phyloP scores from a whole-genome alignment of 2,113 vertebrate genomes.

The Delphinapterus leucas region DNA sequence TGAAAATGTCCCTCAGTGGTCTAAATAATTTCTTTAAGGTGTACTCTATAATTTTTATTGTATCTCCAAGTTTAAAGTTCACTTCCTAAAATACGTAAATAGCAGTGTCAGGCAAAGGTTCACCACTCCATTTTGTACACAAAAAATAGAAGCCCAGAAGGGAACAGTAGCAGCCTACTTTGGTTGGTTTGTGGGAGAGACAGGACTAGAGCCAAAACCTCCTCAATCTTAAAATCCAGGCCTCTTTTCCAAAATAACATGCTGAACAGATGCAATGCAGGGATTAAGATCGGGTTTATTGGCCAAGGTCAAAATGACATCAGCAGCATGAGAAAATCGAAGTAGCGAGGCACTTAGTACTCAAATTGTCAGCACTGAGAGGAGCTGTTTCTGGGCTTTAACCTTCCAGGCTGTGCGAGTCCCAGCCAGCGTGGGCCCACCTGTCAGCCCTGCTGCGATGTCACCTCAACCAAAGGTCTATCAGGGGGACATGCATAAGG shows the following conservation, averaged over 20 bases:
- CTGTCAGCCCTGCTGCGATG: neutral
- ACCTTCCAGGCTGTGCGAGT: neutral
- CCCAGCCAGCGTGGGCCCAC: neutral
- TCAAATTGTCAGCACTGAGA: constrained; percentile 7
- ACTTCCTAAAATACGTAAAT: constrained; percentile 38
- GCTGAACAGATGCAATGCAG: constrained; percentile 24
- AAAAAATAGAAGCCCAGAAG: constrained; percentile 12
- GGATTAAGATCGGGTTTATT: constrained; percentile 51
- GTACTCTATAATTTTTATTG: neutral
- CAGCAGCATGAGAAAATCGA: neutral
- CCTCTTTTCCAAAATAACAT: constrained; percentile 30
- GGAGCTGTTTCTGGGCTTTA: neutral
- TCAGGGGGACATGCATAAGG: neutral
- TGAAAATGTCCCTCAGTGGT: constrained; percentile 1
- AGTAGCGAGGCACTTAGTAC: neutral
- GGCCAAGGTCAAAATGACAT: constrained; percentile 24
- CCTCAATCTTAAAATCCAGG: constrained; percentile 27
- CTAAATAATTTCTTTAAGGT: constrained; percentile 47
- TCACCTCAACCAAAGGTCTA: neutral
- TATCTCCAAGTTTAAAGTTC: constrained; percentile 26
- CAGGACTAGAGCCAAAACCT: constrained; percentile 9
- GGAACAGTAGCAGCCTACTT: neutral
- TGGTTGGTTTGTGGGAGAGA: constrained; percentile 18
- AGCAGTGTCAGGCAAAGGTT: neutral
- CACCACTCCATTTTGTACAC: neutral